Conservation (phyloP, 2,797 vertebrate genomes). For the Phoebastria nigripes region DNA sequence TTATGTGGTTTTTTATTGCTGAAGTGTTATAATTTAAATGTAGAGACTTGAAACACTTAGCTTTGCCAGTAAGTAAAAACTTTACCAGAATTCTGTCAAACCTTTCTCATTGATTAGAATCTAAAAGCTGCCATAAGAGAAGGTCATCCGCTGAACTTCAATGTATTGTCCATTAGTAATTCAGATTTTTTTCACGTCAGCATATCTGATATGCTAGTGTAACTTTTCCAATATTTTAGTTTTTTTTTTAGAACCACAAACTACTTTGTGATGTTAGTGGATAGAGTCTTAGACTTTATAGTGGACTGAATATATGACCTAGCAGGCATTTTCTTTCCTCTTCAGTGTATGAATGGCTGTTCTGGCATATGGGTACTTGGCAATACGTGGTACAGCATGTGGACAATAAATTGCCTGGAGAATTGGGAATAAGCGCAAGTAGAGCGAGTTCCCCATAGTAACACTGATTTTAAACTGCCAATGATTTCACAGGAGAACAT, state of each 20-base stretch:
- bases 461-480: neutral
- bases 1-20: neutral
- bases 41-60: neutral
- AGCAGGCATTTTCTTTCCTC: neutral
- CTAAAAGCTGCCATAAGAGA: neutral
- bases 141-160: neutral
- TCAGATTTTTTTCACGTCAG: neutral
- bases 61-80: neutral
- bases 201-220: neutral
- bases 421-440: neutral
- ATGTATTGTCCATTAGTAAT: neutral
- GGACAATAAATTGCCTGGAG: neutral
- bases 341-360: neutral
- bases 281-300: neutral
- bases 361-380: neutral
- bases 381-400: neutral
- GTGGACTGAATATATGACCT: neutral
- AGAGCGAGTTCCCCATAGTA: neutral
- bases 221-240: neutral
- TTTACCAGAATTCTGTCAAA: neutral
- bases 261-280: neutral
- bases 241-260: neutral
- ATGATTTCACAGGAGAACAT: neutral
- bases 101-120: neutral
- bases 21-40: neutral